Percentiles rank a stretch among this genome's conserved stretches.
These are phyloP conservation scores for Panopea generosa DNA, from an alignment of 2,888 invertebrate genomes.

Conservation along the genomic window DNA sequence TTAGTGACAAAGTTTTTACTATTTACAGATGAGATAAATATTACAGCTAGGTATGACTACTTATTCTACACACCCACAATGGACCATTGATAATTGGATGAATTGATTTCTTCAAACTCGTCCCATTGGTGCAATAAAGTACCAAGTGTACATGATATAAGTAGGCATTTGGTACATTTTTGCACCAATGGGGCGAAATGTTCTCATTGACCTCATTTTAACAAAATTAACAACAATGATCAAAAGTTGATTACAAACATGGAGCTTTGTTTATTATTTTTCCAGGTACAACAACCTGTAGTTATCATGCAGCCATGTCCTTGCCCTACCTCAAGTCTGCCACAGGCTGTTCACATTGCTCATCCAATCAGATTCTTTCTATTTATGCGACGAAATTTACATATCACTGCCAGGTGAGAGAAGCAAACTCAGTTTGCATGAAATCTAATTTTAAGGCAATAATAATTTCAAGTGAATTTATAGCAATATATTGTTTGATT, in stretches of 20 bases:
- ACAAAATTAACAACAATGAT: background rate
- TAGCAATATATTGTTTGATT: too few relatives aligned
- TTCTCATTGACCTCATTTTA: too few relatives aligned
- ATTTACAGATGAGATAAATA: conserved; percentile 18
- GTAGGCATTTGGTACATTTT: too few relatives aligned
- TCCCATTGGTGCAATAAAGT: too few relatives aligned
- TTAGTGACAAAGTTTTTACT: conserved; percentile 16
- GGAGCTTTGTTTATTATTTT: background rate
- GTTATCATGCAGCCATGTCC: conserved; percentile 8
- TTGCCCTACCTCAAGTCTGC: background rate
- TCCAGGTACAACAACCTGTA: conserved; percentile 18
- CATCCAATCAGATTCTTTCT: conserved; percentile 30
- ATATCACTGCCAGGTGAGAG: conserved; percentile 64
- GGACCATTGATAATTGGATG: too few relatives aligned
- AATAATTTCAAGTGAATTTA: too few relatives aligned
- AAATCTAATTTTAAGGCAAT: too few relatives aligned
- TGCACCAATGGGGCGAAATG: too few relatives aligned
- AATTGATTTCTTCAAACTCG: too few relatives aligned
- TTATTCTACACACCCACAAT: too few relatives aligned
- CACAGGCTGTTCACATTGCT: conserved; percentile 7
- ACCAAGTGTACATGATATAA: too few relatives aligned
- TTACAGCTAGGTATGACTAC: conserved; percentile 34
- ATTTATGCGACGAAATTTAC: conserved; percentile 51
- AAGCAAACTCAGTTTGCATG: too few relatives aligned
- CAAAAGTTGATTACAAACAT: background rate